Base-by-base conservation (phyloP, 2,797 vertebrate genomes). In the Sebastes vulpes region DNA sequence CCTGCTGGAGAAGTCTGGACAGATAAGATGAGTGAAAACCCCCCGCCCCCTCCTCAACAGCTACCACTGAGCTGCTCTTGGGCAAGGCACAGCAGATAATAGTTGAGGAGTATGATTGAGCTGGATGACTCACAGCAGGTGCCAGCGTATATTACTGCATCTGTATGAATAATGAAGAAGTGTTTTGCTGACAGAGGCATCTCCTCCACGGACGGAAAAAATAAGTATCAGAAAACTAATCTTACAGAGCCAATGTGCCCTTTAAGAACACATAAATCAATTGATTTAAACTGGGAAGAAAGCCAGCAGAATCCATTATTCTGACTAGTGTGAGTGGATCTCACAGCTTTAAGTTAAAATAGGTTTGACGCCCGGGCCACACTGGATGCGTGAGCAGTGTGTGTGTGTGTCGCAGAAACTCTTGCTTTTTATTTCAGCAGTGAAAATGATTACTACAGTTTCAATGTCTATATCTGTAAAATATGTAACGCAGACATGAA, bases 1-100 rank as follows among this genome's bases (percentile, higher is more conserved):
- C 7, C 23, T 70, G 77, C 59, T 50, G 59, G 20, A 82, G 59
- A 72, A 10, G 12, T 66, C 29, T 31, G n/a, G 31, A 54, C 48
- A 65, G 70, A 90, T 76, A 67, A 72, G 56, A 6, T 38, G 52
- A 82, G 66, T 35, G 20, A 56, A 68, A 71, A 63, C 25, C 52
- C 7, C 4, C 20, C 18, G 0, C 42, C 38, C 38, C 18, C 9
- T 29, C 23, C 14, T 50, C 10, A 52, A 28, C 32, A 57, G n/a
- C 35, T 42, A 32, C 38, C 64, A 29, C 20, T 26, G 31, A 53
- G 73, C 38, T 72, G 64, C 67, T 72, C 20, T 48, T 63, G 31
- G 46, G 71, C 68, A 77, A 38, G 60, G 53, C 50, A 76, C 72
- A 23, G 50, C 25, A 1, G 21, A 16, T 50, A 16, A 71, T 26